These are phyloP conservation scores for Tiliacea aurago DNA, from an alignment of 2,888 invertebrate genomes.

Conservation along the genomic window DNA sequence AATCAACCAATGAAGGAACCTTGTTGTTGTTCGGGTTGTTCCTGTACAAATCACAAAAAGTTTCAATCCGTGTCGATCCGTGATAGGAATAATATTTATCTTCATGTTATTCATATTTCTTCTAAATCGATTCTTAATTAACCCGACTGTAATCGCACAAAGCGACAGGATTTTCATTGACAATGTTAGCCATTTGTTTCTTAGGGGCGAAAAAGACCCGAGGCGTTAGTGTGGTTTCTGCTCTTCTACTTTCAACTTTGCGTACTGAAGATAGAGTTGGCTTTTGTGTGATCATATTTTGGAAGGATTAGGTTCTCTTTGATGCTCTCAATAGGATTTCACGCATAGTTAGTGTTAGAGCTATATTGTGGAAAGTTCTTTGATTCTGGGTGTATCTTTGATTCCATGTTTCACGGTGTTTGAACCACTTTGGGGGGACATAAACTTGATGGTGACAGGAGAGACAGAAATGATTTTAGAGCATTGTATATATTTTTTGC, in stretches of 20 bases:
- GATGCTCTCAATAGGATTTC: conserved; percentile 89
- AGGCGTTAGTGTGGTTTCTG: conserved; percentile 52
- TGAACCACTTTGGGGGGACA: conserved; percentile 68
- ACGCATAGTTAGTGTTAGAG: conserved; percentile 88
- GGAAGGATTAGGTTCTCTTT: conserved; percentile 82
- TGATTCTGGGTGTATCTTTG: conserved; percentile 89
- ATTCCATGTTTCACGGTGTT: conserved; percentile 86
- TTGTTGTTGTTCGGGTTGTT: background rate
- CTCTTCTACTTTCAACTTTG: conserved; percentile 60
- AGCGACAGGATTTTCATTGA: conserved; percentile 62
- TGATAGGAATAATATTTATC: background rate
- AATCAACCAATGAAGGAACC: background rate
- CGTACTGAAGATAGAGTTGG: conserved; percentile 55
- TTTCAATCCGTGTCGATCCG: background rate
- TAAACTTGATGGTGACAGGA: conserved; percentile 55
- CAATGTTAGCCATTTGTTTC: conserved; percentile 73
- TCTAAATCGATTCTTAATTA: conserved; percentile 36
- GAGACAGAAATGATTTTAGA: conserved; percentile 1
- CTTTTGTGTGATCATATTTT: conserved; percentile 39
- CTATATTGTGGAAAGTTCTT: conserved; percentile 87
- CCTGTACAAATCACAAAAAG: background rate
- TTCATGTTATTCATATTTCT: conserved; percentile 6
- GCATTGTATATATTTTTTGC: background rate
- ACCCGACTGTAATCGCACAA: conserved; percentile 41
- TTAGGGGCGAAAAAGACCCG: conserved; percentile 71